phyloP scores from a whole-genome alignment of 2,888 invertebrate species.

The Drosophila conformis region DNA sequence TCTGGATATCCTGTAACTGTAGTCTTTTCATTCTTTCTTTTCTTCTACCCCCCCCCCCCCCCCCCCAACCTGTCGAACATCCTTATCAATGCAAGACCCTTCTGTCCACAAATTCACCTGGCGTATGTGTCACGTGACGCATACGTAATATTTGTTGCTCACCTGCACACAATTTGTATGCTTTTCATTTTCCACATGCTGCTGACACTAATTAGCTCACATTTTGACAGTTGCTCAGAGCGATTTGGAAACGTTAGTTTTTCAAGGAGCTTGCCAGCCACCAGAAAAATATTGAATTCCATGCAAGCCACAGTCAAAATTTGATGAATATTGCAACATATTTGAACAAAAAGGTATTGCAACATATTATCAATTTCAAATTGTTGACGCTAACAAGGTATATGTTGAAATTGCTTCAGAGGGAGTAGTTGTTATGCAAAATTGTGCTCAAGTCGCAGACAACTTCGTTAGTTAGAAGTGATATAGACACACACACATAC shows the following conservation, averaged over 20 bases:
- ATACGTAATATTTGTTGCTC: constrained; percentile 44
- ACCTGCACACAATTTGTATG: not conserved
- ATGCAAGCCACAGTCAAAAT: too few species aligned
- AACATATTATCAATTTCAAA: not conserved
- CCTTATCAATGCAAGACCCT: constrained; percentile 7
- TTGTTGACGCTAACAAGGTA: not conserved
- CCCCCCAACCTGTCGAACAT: not conserved
- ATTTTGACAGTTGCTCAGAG: too few species aligned
- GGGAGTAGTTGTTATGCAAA: not conserved
- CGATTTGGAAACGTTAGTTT: too few species aligned
- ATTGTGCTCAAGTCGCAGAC: not conserved
- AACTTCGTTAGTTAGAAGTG: constrained; percentile 23
- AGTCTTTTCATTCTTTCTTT: not conserved
- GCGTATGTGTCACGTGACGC: constrained; percentile 43
- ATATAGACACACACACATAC: not conserved
- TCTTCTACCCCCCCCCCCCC: too few species aligned
- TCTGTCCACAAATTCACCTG: not conserved
- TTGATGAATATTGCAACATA: too few species aligned
- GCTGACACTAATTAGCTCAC: not conserved
- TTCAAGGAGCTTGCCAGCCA: too few species aligned
- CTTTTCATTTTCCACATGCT: constrained; percentile 1
- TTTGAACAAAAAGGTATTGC: not conserved
- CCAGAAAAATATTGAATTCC: too few species aligned
- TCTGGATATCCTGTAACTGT: not conserved
- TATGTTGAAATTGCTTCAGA: not conserved